Percentiles rank a stretch among this genome's conserved stretches.
phyloP scores from a whole-genome alignment of 2,113 vertebrate species.

The Platysternon megacephalum region DNA sequence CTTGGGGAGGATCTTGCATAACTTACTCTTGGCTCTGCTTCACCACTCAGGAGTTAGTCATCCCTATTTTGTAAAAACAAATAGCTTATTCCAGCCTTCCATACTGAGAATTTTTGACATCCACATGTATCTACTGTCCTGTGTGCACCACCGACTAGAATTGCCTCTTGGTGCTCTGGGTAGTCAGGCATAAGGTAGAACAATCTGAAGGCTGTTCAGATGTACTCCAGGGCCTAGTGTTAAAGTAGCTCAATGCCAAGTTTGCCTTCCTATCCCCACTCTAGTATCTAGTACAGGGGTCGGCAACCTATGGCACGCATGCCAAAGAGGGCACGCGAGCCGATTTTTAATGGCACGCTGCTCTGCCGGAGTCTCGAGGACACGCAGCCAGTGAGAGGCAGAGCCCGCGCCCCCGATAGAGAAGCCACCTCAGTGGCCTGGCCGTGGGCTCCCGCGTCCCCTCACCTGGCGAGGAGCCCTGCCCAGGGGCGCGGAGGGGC shows the following conservation, averaged over 20 bases:
- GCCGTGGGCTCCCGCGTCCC: no score
- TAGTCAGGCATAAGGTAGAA: constrained; percentile 19
- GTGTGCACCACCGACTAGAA: constrained; percentile 59
- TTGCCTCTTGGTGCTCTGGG: constrained; percentile 43
- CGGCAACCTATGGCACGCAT: no score
- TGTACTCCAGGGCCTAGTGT: neutral
- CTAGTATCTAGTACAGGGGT: neutral
- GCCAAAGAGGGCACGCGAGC: no score
- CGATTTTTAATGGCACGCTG: no score
- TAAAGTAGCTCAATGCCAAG: neutral
- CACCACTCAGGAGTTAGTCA: constrained; percentile 68
- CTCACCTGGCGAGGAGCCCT: no score
- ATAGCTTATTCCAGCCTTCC: constrained; percentile 69
- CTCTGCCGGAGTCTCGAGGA: no score
- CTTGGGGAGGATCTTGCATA: constrained; percentile 68
- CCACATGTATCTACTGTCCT: constrained; percentile 59
- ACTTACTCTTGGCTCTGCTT: constrained; percentile 72
- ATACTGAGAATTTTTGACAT: constrained; percentile 10
- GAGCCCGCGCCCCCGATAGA: no score
- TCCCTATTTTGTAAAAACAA: constrained; percentile 74
- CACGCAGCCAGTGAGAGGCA: no score
- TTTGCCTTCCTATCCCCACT: neutral
- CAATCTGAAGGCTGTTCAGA: neutral
- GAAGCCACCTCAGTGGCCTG: no score
- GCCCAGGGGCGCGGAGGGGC: no score